phyloP scores from a whole-genome alignment of 1,140 invertebrate genomes.

The Coenobita brevimanus region DNA sequence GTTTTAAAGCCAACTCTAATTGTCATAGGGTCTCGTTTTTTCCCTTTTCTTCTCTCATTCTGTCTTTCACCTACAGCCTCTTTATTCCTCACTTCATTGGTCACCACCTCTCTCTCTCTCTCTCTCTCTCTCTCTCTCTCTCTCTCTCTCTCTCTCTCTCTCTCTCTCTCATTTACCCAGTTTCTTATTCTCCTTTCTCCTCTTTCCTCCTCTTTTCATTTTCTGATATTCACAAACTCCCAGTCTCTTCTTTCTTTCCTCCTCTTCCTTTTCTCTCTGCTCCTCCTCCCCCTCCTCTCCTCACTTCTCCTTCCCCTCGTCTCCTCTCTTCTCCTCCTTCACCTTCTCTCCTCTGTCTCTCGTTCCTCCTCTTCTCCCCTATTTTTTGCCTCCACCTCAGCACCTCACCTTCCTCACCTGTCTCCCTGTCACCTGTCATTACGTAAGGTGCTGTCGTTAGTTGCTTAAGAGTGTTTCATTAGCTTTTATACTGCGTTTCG shows the following conservation, averaged over 20 bases:
- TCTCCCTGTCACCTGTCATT: too few species aligned
- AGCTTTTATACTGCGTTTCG: too few species aligned
- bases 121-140: neutral
- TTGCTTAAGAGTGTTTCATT: too few species aligned
- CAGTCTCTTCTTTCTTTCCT: neutral
- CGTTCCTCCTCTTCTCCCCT: too few species aligned
- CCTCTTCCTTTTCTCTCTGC: neutral
- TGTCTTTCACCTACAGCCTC: neutral
- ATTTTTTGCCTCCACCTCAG: too few species aligned
- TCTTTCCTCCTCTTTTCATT: neutral
- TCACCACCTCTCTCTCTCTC: neutral
- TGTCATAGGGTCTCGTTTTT: too few species aligned
- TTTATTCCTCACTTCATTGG: neutral
- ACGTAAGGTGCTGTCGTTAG: too few species aligned
- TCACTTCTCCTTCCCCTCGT: neutral
- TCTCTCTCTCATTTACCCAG: too few species aligned
- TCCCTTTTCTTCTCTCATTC: neutral
- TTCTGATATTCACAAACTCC: neutral
- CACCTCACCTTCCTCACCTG: too few species aligned
- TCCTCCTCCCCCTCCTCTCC: neutral
- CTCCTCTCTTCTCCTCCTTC: neutral
- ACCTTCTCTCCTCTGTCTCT: too few species aligned
- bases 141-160: too few species aligned
- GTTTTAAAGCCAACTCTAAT: too few species aligned
- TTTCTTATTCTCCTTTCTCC: neutral